Percentiles rank a stretch among this genome's conserved stretches.
Evolutionary conservation across 2,113 vertebrate genomes (phyloP).

Genomic region (Microtus pennsylvanicus): DNA sequence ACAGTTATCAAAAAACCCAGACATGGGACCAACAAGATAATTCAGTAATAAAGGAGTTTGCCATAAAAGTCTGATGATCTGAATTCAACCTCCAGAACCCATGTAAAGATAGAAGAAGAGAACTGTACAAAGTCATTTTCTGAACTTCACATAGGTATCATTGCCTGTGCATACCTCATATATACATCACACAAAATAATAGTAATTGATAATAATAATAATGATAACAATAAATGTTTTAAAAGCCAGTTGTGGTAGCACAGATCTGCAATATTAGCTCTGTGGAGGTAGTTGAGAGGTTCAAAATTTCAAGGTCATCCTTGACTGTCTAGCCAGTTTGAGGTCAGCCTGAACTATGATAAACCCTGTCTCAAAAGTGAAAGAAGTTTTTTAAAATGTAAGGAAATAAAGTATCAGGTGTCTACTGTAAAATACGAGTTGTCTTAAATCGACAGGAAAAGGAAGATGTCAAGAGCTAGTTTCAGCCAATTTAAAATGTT

Average conservation of each 20-base stretch:
- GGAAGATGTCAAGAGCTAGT: background rate
- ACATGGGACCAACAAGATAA: background rate
- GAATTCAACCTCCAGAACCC: background rate
- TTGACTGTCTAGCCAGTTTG: background rate
- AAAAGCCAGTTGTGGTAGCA: background rate
- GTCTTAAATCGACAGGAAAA: background rate
- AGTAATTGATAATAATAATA: background rate
- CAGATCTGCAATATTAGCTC: background rate
- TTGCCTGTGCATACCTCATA: background rate
- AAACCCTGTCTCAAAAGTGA: background rate
- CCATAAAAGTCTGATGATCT: background rate
- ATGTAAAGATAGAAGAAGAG: background rate
- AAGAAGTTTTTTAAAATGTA: background rate
- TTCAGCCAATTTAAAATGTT: background rate
- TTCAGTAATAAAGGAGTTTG: background rate
- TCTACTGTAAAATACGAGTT: constrained; percentile 22
- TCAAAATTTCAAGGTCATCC: background rate
- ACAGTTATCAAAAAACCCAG: background rate
- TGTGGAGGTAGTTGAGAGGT: background rate
- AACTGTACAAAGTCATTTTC: background rate
- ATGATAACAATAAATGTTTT: background rate
- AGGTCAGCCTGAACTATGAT: background rate
- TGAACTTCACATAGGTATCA: background rate
- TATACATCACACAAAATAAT: background rate
- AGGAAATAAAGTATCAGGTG: background rate